These are phyloP conservation scores for Xylocampa areola DNA, from an alignment of 2,888 invertebrate genomes.

Conservation along the genomic window DNA sequence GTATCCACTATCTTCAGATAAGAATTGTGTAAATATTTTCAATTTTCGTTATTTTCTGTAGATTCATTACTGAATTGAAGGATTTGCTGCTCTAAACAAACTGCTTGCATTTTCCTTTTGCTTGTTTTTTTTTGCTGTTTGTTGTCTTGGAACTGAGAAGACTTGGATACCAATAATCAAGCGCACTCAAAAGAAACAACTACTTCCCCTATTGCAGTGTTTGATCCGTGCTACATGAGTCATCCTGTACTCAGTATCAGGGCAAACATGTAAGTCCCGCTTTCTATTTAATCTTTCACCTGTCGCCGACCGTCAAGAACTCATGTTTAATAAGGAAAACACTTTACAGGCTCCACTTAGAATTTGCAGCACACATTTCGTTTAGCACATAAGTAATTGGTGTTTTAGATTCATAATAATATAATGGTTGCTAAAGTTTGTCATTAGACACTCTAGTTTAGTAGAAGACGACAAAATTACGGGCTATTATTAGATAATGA, in stretches of 20 bases:
- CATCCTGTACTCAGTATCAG: constrained; percentile 38
- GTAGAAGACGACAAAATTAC: constrained; percentile 19
- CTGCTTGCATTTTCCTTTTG: too few species aligned
- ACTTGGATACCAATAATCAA: too few species aligned
- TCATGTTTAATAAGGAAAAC: constrained; percentile 43
- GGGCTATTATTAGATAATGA: constrained; percentile 5
- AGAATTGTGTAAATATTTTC: too few species aligned
- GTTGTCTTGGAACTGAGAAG: too few species aligned
- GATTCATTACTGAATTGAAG: too few species aligned
- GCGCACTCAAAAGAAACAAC: too few species aligned
- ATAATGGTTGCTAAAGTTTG: constrained; percentile 4
- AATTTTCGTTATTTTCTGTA: too few species aligned
- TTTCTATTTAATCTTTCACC: constrained; percentile 56
- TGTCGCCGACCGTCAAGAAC: constrained; percentile 34
- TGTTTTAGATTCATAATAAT: constrained; percentile 11
- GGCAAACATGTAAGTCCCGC: constrained; percentile 41
- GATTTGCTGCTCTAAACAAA: too few species aligned
- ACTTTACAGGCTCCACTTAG: constrained; percentile 12
- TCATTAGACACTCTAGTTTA: constrained; percentile 20
- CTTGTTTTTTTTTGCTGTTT: too few species aligned
- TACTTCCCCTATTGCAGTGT: background rate
- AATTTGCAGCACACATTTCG: constrained; percentile 23
- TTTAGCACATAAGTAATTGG: constrained; percentile 38
- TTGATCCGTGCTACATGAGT: constrained; percentile 24
- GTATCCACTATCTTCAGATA: too few species aligned